Conservation (phyloP, 2,113 vertebrate genomes). For the Mustelus asterias region DNA sequence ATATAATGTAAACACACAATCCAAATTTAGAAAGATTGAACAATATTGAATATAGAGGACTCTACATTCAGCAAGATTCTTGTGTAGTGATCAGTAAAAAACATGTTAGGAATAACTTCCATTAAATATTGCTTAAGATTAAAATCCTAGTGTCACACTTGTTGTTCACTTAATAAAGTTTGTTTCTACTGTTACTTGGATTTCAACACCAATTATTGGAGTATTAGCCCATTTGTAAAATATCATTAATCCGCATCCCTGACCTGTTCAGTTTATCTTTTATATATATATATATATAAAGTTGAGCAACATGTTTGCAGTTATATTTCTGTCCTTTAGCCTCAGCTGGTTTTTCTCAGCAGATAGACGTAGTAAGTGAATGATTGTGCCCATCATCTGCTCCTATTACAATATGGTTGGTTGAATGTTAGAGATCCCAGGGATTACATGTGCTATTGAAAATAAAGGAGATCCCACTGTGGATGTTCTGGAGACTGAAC, state of each 20-base stretch:
- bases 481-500: slow-evolving; percentile 61
- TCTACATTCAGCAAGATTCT: background rate
- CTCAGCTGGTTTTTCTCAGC: slow-evolving; percentile 44
- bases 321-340: slow-evolving; percentile 46
- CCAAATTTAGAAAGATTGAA: background rate
- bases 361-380: slow-evolving; percentile 61
- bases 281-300: background rate
- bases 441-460: slow-evolving; percentile 48
- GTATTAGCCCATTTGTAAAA: slow-evolving; percentile 48
- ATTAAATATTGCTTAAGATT: background rate
- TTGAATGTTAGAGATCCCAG: slow-evolving; percentile 55
- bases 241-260: slow-evolving; percentile 50
- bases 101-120: background rate
- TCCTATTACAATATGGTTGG: slow-evolving; percentile 58
- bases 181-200: slow-evolving; percentile 39
- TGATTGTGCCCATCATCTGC: slow-evolving; percentile 59
- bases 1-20: background rate
- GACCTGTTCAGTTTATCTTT: slow-evolving; percentile 50
- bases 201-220: slow-evolving; percentile 38
- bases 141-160: background rate
- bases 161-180: background rate
- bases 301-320: slow-evolving; percentile 48
- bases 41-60: background rate
- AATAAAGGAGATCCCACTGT: slow-evolving; percentile 48
- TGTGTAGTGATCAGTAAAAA: background rate